Evolutionary conservation across 2,888 invertebrate genomes (phyloP).

Genomic region (Cenopis cana): DNA sequence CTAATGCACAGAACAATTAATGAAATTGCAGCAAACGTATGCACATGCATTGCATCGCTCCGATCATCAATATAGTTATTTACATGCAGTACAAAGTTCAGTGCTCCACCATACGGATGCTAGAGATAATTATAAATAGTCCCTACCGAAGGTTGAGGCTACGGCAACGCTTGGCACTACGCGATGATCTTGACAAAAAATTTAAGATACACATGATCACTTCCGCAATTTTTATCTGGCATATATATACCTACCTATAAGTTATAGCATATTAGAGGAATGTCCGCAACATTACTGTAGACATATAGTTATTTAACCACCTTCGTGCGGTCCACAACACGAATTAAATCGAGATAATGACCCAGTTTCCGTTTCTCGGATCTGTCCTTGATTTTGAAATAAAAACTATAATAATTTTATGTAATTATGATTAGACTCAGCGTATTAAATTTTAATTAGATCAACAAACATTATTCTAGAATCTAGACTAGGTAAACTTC

Average conservation of each 20-base stretch:
- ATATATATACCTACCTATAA: no score
- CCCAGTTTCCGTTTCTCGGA: background rate
- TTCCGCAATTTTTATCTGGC: constrained; percentile 13
- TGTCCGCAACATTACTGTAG: background rate
- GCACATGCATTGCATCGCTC: constrained; percentile 30
- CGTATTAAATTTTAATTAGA: background rate
- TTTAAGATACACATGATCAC: constrained; percentile 7
- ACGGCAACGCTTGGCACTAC: constrained; percentile 52
- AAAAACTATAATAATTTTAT: no score
- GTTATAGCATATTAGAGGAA: background rate
- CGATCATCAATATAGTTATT: constrained; percentile 37
- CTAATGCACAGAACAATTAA: constrained; percentile 25
- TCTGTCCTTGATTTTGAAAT: no score
- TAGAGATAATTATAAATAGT: constrained; percentile 72
- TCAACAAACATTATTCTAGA: background rate
- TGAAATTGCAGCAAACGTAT: constrained; percentile 27
- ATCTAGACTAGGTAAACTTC: background rate
- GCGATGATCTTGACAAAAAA: constrained; percentile 30
- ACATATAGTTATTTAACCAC: background rate
- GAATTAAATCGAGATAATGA: background rate
- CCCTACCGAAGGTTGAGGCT: constrained; percentile 73
- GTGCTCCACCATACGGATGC: constrained; percentile 60
- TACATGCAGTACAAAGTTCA: constrained; percentile 71
- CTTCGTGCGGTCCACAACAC: background rate
- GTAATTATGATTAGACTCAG: background rate